Evolutionary conservation across 2,888 invertebrate genomes (phyloP), one percentile per base, ranked within the genome.

Genomic region (Phyllotreta cruciferae): DNA sequence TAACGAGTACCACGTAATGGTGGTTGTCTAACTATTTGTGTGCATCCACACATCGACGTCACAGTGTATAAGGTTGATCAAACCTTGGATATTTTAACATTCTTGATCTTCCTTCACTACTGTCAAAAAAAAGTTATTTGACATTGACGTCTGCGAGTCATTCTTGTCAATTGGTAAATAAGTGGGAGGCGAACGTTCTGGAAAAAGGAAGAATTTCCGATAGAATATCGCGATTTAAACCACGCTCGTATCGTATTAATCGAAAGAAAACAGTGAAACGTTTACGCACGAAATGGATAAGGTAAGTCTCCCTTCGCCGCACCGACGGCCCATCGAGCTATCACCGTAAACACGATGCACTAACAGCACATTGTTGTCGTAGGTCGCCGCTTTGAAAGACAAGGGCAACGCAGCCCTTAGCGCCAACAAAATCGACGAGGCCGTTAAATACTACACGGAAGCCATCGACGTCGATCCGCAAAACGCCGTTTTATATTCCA

Each of bases 401-500:
- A 89, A 90, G 81, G 96, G 96, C 68, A 96, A 96, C 80, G 86
- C 88, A 36, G 94, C 94, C 13, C 83, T 96, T 72, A 85, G 90
- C 66, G 87, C 87, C 9, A 90, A 90, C 54, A 89, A 92, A 62
- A 90, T 87, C 69, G 87, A 90, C 6, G 92, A 92, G 70, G 96
- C 96, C 0, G 84, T 95, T 56, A 85, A 88, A 68, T 86, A 82
- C 72, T 96, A 96, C 77, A 87, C 92, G 1, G 87, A 92, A 74
- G 96, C 93, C 4, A 93, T 96, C 67, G 82, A 83, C 9, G 79
- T 94, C 64, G 95, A 96, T 78, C 83, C 84, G 0, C 86, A 84
- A 39, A 96, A 96, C 83, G 93, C 95, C 84, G 94, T 96, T 77
- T 84, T 96, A 24, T 96, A 85, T 76, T 96, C 95, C 73, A 96